phyloP scores from a whole-genome alignment of 2,888 invertebrate genomes.

The Lacanobia wlatinum region DNA sequence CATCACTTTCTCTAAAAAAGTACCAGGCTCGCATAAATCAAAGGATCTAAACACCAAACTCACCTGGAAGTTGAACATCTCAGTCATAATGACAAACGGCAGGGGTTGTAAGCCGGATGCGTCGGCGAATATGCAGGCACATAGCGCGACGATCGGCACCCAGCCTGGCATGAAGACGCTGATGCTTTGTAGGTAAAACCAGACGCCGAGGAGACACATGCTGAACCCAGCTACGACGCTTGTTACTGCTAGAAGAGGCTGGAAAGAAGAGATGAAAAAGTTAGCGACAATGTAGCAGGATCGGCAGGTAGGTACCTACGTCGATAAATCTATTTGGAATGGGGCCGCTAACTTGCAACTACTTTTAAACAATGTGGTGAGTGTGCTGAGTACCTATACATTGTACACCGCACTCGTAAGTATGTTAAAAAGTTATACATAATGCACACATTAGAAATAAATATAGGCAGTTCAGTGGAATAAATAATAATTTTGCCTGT shows the following conservation, averaged over 20 bases:
- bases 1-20: neutral
- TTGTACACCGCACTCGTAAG: too few relatives aligned
- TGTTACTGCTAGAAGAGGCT: slow-evolving; percentile 86
- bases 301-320: too few relatives aligned
- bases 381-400: too few relatives aligned
- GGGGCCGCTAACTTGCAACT: too few relatives aligned
- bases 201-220: slow-evolving; percentile 85
- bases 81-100: slow-evolving; percentile 88
- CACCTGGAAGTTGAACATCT: slow-evolving; percentile 88
- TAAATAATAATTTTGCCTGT: too few relatives aligned
- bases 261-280: slow-evolving; percentile 49
- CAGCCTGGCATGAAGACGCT: slow-evolving; percentile 81
- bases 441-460: too few relatives aligned
- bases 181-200: slow-evolving; percentile 84
- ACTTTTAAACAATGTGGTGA: too few relatives aligned
- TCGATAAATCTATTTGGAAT: too few relatives aligned
- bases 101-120: slow-evolving; percentile 85
- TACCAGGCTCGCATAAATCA: slow-evolving; percentile 3
- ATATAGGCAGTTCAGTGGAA: too few relatives aligned
- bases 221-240: slow-evolving; percentile 84
- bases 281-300: neutral
- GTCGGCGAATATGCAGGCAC: slow-evolving; percentile 83
- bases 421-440: too few relatives aligned
- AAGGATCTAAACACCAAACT: slow-evolving; percentile 28
- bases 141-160: slow-evolving; percentile 85